Conservation (phyloP, 2,888 invertebrate species). For the Temnothorax rugatulus region DNA sequence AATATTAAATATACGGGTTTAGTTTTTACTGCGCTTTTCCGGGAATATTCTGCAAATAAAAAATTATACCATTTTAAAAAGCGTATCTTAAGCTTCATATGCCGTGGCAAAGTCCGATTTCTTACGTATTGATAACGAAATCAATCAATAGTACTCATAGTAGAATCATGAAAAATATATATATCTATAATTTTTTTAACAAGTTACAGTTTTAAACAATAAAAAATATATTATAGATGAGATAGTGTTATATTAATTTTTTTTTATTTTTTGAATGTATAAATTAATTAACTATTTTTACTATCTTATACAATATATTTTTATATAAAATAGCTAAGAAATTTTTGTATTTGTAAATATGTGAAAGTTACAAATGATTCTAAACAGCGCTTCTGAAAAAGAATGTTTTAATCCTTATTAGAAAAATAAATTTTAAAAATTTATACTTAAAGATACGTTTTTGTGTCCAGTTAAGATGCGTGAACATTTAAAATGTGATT, state of each 20-base stretch:
- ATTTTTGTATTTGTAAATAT: not conserved
- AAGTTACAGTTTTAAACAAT: not conserved
- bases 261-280: not conserved
- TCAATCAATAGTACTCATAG: not conserved
- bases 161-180: not conserved
- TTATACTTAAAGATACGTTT: not conserved
- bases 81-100: not conserved
- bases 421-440: not conserved
- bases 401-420: not conserved
- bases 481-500: conserved; percentile 2
- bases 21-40: not conserved
- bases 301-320: too few relatives aligned
- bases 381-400: not conserved
- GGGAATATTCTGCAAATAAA: not conserved
- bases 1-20: conserved; percentile 6
- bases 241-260: not conserved
- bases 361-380: not conserved
- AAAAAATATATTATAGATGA: not conserved
- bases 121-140: conserved; percentile 19
- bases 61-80: not conserved
- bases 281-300: too few relatives aligned
- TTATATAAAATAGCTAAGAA: too few relatives aligned
- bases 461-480: not conserved
- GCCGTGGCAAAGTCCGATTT: conserved; percentile 12
- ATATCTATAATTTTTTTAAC: not conserved